phyloP scores from a whole-genome alignment of 2,797 vertebrate species.

The Dallia pectoralis region DNA sequence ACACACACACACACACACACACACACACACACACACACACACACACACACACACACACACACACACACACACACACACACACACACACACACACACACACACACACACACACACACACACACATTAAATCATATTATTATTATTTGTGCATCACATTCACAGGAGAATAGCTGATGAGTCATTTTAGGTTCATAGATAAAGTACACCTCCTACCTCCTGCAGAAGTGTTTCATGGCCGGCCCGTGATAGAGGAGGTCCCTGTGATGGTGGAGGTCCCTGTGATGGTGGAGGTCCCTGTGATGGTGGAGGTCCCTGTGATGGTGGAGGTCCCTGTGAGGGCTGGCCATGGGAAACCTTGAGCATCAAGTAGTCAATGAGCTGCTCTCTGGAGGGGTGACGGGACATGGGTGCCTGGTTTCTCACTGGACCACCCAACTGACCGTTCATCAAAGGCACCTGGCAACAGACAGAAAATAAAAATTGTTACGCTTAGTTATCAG shows the following conservation, averaged over 20 bases:
- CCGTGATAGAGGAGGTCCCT: conserved; percentile 71
- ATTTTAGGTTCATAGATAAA: neutral
- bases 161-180: neutral
- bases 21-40: no score
- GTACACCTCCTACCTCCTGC: conserved; percentile 80
- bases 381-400: conserved; percentile 93
- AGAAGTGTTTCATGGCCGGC: conserved; percentile 79
- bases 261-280: no score
- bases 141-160: neutral
- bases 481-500: no score
- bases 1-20: no score
- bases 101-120: no score
- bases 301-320: no score
- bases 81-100: no score
- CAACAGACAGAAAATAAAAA: neutral
- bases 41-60: no score
- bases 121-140: no score
- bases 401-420: conserved; percentile 84
- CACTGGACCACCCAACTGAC: conserved; percentile 85
- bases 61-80: no score
- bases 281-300: no score
- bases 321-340: conserved; percentile 77
- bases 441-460: conserved; percentile 95
- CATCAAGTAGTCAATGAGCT: conserved; percentile 97
- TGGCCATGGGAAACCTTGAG: conserved; percentile 85